Base-by-base conservation (phyloP, 1,140 invertebrate species). In the Drosophila melanica region DNA sequence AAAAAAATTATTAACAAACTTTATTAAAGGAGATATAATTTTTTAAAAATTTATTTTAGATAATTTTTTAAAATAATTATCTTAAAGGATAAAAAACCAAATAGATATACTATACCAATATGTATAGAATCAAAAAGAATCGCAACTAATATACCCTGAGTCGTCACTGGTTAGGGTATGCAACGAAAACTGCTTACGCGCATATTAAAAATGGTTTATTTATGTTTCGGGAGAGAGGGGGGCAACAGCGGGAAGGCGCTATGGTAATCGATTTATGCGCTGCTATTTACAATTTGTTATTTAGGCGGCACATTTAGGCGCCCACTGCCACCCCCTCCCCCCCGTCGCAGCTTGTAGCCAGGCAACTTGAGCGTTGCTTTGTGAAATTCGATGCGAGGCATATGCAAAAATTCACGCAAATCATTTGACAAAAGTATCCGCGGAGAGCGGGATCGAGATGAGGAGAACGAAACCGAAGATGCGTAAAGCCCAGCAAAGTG, bases 191-290 rank as follows among this genome's bases (percentile, higher is more conserved):
- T 71, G 82, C 82, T 81, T 87, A 87, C 65, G 77, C 68, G 76
- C 78, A 87, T 87, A 87, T 87, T 86, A 81, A 87, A 86, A 87
- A 87, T 81, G 79, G 60, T 87, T 87, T 87, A 87, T 87, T 87
- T 87, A 74, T 87, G 72, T 68, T 77, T 33, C 33, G 55, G 27
- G 30, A n/a, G 20, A 8, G 51, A 48, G 12, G 11, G n/a, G 14
- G 27, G n/a, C n/a, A n/a, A n/a, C n/a, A n/a, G n/a, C 8, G 42
- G 12, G 58, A 20, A 20, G 35, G 37, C 37, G 11, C 14, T 27
- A 18, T 23, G 41, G 81, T 86, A 86, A 86, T 86, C 81, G 81
- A 86, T 86, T 86, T 86, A 78, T 77, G 81, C 62, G 63, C 70
- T 66, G 69, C 78, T 78, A 86, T 86, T 85, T 81, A 81, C 66